Conservation (phyloP, 1,140 invertebrate genomes). For the Chrysoperla carnea region DNA sequence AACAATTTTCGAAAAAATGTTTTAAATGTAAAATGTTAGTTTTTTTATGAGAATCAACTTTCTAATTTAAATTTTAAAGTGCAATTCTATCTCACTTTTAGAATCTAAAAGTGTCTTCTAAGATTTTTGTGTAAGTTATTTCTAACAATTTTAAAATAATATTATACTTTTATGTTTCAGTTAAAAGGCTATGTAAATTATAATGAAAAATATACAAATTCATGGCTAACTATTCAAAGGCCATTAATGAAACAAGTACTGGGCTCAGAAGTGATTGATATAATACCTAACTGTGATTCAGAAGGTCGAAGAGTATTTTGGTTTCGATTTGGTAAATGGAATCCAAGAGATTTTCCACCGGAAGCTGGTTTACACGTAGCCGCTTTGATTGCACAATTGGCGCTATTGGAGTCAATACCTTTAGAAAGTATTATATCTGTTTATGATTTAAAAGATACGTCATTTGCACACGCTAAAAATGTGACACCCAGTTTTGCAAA, state of each 20-base stretch:
- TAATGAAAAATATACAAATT: background rate
- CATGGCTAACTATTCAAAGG: background rate
- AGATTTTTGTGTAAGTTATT: no score
- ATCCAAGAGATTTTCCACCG: background rate
- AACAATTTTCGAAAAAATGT: no score
- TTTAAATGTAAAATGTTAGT: no score
- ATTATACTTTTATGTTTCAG: background rate
- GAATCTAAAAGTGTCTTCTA: no score
- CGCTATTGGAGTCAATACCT: background rate
- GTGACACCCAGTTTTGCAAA: background rate
- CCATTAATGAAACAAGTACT: background rate
- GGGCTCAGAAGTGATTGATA: background rate
- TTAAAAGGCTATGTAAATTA: background rate
- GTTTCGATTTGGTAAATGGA: constrained; percentile 8
- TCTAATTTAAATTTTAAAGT: no score
- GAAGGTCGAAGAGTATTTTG: constrained; percentile 9
- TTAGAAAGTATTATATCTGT: background rate
- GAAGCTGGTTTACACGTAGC: background rate
- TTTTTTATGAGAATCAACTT: no score
- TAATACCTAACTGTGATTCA: constrained; percentile 5
- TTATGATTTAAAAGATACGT: background rate
- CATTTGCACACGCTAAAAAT: background rate
- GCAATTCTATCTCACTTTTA: no score
- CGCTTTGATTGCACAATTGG: background rate
- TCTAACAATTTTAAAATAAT: no score